phyloP scores from a whole-genome alignment of 2,888 invertebrate genomes.

The Rhingia rostrata region DNA sequence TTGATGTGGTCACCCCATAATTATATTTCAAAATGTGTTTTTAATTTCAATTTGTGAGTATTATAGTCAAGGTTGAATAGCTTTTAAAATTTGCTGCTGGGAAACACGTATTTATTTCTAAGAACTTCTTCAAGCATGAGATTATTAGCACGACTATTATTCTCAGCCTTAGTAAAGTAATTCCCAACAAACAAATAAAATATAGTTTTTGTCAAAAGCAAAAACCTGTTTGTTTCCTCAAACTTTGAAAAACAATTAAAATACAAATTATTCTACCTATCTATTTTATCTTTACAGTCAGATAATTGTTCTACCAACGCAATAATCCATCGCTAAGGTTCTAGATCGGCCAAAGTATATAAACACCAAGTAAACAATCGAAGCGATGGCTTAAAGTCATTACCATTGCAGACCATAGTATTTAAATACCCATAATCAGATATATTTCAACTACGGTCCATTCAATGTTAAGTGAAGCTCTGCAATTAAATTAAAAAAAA shows the following conservation, averaged over 20 bases:
- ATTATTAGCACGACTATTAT: not conserved
- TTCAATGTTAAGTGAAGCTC: not conserved
- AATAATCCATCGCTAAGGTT: not conserved
- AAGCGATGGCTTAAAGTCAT: slow-evolving; percentile 2
- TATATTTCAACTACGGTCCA: not conserved
- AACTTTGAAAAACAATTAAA: not conserved
- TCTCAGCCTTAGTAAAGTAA: not conserved
- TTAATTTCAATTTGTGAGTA: too few species aligned
- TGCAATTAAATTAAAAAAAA: not conserved
- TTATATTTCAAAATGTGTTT: too few species aligned
- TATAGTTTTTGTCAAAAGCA: not conserved
- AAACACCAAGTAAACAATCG: not conserved
- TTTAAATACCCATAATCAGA: not conserved
- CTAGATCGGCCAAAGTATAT: not conserved
- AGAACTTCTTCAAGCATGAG: not conserved
- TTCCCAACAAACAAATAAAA: not conserved
- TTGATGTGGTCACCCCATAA: too few species aligned
- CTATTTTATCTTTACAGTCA: not conserved
- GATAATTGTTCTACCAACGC: not conserved
- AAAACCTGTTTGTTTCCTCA: not conserved
- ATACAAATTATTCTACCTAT: not conserved
- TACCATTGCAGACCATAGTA: not conserved
- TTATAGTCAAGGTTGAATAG: too few species aligned
- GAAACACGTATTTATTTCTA: not conserved
- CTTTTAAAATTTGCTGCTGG: too few species aligned